Evolutionary conservation across 2,113 vertebrate species (phyloP), one percentile per base, ranked within the genome.

Genomic region (Perognathus longimembris): DNA sequence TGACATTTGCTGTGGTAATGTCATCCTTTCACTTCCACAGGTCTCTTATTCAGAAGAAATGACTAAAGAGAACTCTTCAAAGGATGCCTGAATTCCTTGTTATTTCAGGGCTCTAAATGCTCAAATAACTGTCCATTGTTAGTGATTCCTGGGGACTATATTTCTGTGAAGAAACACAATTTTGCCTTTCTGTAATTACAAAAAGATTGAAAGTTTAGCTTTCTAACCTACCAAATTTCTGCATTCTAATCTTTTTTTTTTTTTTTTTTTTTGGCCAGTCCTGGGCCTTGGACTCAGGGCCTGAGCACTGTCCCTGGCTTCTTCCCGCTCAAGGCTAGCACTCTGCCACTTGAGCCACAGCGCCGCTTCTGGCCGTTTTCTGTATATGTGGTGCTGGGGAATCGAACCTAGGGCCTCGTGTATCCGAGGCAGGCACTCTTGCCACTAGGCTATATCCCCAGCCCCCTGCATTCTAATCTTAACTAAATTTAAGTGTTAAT

Each of bases 21-120:
- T 99, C 95, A 99, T 99, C 97, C 99, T 99, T n/a, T 0, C 99
- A 99, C 96, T 99, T 99, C 97, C 99, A 99, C 97, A 99, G 99
- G 97, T 99, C 99, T 93, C 98, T 99, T 89, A 99, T 99, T 95
- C 99, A 99, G 89, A 99, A 99, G 98, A 99, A 99, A 98, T 99
- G 99, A 96, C 99, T 99, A 96, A 99, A 99, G 98, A 99, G 99
- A 97, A 99, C 99, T 4, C 98, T 99, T 96, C 99, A 99, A 98
- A 98, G 94, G 94, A 95, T 95, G 90, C 95, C 96, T 94, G 95
- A 96, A 97, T 97, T 93, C 92, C 91, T 86, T 94, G 88, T 96
- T 97, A 96, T 98, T 96, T 98, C 97, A 98, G 98, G 97, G 98
- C 45, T 36, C 82, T 26, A 69, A 69, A 36, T 32, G 36, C 21